Evolutionary conservation across 2,797 vertebrate genomes (phyloP).

Genomic region (Moxostoma hubbsi): DNA sequence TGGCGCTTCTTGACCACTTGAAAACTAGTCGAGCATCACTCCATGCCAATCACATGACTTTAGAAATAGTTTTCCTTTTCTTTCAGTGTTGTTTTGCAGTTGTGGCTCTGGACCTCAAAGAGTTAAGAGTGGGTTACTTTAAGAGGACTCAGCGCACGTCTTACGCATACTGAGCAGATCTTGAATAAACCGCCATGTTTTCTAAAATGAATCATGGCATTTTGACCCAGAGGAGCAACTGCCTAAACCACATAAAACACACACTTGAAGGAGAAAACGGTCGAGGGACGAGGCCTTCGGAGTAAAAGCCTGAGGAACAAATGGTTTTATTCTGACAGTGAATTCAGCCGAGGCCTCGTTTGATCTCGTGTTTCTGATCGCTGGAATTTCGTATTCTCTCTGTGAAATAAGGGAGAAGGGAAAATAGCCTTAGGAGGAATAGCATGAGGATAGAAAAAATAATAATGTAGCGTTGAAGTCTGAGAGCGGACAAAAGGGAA

Average conservation of each 20-base stretch:
- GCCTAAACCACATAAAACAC: slow-evolving; percentile 78
- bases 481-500: slow-evolving; percentile 62
- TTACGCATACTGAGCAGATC: slow-evolving; percentile 61
- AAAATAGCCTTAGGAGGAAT: slow-evolving; percentile 72
- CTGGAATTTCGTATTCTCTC: slow-evolving; percentile 76
- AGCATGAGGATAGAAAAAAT: slow-evolving; percentile 26
- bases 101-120: not conserved
- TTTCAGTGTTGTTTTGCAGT: not conserved
- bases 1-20: no score
- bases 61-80: not conserved
- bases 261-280: slow-evolving; percentile 59
- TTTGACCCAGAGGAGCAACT: slow-evolving; percentile 71
- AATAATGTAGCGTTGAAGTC: slow-evolving; percentile 36
- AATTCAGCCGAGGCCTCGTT: slow-evolving; percentile 78
- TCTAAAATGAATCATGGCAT: slow-evolving; percentile 78
- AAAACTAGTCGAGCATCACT: not conserved
- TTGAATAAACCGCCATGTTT: slow-evolving; percentile 67
- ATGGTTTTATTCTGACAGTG: slow-evolving; percentile 79
- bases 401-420: slow-evolving; percentile 68
- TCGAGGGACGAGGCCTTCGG: slow-evolving; percentile 63
- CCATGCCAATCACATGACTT: not conserved
- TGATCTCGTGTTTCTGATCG: slow-evolving; percentile 77
- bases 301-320: slow-evolving; percentile 70
- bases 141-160: slow-evolving; percentile 40
- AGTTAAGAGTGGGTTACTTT: slow-evolving; percentile 13